Evolutionary conservation across 2,113 vertebrate genomes (phyloP).

Genomic region (Calypte anna): DNA sequence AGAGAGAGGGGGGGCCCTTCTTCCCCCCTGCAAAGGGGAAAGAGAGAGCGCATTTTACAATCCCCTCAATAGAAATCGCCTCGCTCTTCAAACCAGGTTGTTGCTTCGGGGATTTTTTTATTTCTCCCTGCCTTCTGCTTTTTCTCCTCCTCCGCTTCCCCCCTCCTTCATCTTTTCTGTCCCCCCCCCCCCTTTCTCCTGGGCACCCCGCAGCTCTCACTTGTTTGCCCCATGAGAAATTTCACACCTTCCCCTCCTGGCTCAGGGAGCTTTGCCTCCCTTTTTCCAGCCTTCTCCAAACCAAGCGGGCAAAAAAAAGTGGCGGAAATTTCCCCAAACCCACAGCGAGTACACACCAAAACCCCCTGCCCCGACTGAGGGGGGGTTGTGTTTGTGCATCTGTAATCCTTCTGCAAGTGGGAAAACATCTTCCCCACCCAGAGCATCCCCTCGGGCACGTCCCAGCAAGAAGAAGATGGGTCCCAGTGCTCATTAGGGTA

Average conservation of each 20-base stretch:
- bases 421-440: rapidly evolving
- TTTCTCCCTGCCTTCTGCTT: slow-evolving; percentile 25
- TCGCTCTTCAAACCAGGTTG: slow-evolving; percentile 27
- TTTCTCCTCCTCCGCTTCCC: not conserved
- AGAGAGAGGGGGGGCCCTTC: slow-evolving; percentile 81
- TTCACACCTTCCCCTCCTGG: slow-evolving; percentile 70
- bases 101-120: slow-evolving; percentile 67
- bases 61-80: slow-evolving; percentile 76
- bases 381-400: not conserved
- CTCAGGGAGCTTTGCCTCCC: not conserved
- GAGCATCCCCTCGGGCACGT: rapidly evolving
- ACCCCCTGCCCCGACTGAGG: not conserved
- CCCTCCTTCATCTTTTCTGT: slow-evolving; percentile 1
- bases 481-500: not conserved
- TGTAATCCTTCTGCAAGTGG: not conserved
- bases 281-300: not conserved
- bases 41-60: slow-evolving; percentile 78
- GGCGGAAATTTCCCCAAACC: not conserved
- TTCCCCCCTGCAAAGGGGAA: slow-evolving; percentile 78
- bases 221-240: slow-evolving; percentile 78
- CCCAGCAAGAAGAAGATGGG: not conserved
- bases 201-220: slow-evolving; percentile 62
- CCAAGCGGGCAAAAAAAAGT: not conserved
- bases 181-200: not conserved
- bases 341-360: not conserved